phyloP scores from a whole-genome alignment of 2,888 invertebrate species.

The Sericinus montela region DNA sequence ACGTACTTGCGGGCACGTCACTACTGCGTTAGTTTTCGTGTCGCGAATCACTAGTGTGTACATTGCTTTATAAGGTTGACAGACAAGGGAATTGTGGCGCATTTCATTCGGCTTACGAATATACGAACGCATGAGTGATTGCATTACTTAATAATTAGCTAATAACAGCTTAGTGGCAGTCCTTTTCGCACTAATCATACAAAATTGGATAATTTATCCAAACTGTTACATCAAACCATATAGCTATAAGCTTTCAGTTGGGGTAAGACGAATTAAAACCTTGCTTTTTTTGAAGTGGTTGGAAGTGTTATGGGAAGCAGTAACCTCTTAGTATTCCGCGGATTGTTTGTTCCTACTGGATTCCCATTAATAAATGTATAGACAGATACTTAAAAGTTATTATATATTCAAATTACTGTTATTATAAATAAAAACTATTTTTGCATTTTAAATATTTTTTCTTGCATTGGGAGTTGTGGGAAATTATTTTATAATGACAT shows the following conservation, averaged over 20 bases:
- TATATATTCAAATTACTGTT: too few species aligned
- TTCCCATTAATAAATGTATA: too few species aligned
- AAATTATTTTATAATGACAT: too few species aligned
- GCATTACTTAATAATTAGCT: conserved; percentile 14
- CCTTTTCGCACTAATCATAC: not conserved
- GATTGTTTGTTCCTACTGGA: too few species aligned
- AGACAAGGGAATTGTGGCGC: conserved; percentile 17
- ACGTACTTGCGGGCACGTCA: conserved; percentile 3
- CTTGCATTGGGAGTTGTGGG: too few species aligned
- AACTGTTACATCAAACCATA: conserved; percentile 3
- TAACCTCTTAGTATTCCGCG: too few species aligned
- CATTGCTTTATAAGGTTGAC: conserved; percentile 15
- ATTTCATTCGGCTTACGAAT: conserved; percentile 8
- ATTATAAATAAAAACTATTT: too few species aligned
- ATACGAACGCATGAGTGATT: conserved; percentile 5
- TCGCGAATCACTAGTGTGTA: conserved; percentile 19
- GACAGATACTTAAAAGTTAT: too few species aligned
- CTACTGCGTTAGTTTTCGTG: conserved; percentile 13
- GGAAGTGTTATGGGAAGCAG: too few species aligned
- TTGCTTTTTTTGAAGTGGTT: too few species aligned
- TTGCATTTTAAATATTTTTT: too few species aligned
- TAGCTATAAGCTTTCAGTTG: not conserved
- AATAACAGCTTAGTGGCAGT: conserved; percentile 3
- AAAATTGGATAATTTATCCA: not conserved
- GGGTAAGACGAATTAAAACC: too few species aligned